phyloP scores from a whole-genome alignment of 1,140 invertebrate species.

The Pachyrhynchus sulphureomaculatus region DNA sequence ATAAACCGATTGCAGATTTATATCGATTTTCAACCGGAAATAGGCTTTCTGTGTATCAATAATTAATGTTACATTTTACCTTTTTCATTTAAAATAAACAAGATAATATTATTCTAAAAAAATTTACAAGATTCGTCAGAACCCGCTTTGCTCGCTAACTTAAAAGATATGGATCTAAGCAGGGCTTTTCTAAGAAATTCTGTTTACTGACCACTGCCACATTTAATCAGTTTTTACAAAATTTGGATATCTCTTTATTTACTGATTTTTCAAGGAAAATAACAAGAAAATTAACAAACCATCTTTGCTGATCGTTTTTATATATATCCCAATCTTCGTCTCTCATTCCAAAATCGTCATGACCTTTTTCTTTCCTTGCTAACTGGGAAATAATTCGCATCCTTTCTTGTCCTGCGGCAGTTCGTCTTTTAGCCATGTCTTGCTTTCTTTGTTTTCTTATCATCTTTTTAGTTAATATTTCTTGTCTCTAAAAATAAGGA shows the following conservation, averaged over 20 bases:
- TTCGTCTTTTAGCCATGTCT: conserved; percentile 86
- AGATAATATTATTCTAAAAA: too few relatives aligned
- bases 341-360: conserved; percentile 89
- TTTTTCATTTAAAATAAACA: too few relatives aligned
- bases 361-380: conserved; percentile 79
- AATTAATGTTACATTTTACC: too few relatives aligned
- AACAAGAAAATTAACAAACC: conserved; percentile 49
- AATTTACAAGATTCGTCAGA: too few relatives aligned
- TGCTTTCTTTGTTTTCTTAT: conserved; percentile 75
- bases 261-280: background rate
- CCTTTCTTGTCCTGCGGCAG: conserved; percentile 86
- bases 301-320: conserved; percentile 84
- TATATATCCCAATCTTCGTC: conserved; percentile 97
- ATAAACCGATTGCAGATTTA: too few relatives aligned
- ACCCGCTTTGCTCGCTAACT: too few relatives aligned
- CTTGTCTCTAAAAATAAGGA: conserved; percentile 53
- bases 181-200: too few relatives aligned
- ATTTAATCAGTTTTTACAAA: too few relatives aligned
- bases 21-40: too few relatives aligned
- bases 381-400: conserved; percentile 92
- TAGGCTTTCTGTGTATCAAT: too few relatives aligned
- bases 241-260: background rate
- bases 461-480: conserved; percentile 67
- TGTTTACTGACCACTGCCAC: too few relatives aligned
- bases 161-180: too few relatives aligned